Percentiles rank a stretch among this genome's conserved stretches.
Conservation (phyloP, 2,797 vertebrate species). For the Macropus fuliginosus region DNA sequence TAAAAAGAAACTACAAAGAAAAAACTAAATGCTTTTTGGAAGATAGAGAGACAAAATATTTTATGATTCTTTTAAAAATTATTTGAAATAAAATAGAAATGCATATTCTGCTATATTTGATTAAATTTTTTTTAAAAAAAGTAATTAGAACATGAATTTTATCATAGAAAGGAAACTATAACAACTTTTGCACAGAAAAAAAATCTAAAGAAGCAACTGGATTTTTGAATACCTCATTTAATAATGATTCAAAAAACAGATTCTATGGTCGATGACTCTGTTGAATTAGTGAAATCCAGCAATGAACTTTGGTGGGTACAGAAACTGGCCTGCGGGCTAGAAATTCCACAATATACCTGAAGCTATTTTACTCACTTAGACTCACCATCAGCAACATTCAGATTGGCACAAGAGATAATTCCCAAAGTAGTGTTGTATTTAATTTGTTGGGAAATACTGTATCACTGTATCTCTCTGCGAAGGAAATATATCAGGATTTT, state of each 20-base stretch:
- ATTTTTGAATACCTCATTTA: not conserved
- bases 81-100: conserved; percentile 14
- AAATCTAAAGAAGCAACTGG: not conserved
- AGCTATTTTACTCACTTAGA: conserved; percentile 44
- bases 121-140: not conserved
- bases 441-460: not conserved
- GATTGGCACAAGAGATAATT: conserved; percentile 40
- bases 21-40: not conserved
- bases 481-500: conserved; percentile 29
- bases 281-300: not conserved
- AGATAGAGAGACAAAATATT: not conserved
- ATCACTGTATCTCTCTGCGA: not conserved
- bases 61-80: conserved; percentile 13
- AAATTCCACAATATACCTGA: conserved; percentile 18
- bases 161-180: not conserved
- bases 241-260: conserved; percentile 30
- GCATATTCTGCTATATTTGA: not conserved
- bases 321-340: not conserved
- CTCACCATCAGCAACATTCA: not conserved
- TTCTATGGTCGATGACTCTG: not conserved
- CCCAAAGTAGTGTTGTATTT: not conserved
- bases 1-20: not conserved
- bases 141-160: conserved; percentile 21
- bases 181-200: not conserved
- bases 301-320: not conserved